These are phyloP conservation scores for Serrognathus titanus DNA, from an alignment of 2,888 invertebrate genomes.

Conservation along the genomic window DNA sequence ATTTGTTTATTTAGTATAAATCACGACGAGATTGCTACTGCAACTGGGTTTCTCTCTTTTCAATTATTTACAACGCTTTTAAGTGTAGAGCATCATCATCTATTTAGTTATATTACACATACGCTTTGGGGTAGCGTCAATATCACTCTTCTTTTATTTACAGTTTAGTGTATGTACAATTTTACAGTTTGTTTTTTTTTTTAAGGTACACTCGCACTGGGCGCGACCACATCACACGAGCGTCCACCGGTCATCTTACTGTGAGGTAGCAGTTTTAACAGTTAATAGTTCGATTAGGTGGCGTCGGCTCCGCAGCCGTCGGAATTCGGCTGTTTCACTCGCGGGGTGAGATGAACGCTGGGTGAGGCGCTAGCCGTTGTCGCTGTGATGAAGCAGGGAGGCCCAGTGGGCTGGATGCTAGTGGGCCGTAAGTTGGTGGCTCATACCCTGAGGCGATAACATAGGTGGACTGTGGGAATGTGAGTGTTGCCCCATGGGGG, in stretches of 20 bases:
- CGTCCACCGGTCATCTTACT: slow-evolving; percentile 19
- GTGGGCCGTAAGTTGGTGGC: slow-evolving; percentile 77
- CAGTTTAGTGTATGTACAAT: slow-evolving; percentile 30
- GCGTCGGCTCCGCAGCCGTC: slow-evolving; percentile 10
- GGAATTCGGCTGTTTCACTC: slow-evolving; percentile 12
- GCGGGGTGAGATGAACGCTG: slow-evolving; percentile 26
- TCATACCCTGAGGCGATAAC: slow-evolving; percentile 75
- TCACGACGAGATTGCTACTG: slow-evolving; percentile 33
- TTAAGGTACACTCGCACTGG: slow-evolving; percentile 35
- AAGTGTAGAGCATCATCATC: slow-evolving; percentile 12
- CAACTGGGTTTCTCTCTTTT: slow-evolving; percentile 28
- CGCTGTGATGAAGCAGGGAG: slow-evolving; percentile 53
- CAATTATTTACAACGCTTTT: slow-evolving; percentile 30
- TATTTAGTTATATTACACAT: slow-evolving; percentile 40
- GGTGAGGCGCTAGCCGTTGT: slow-evolving; percentile 45
- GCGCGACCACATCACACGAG: slow-evolving; percentile 19
- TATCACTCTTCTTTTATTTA: slow-evolving; percentile 45
- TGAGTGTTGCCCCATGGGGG: slow-evolving; percentile 78
- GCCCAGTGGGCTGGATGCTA: slow-evolving; percentile 84
- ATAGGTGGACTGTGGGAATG: slow-evolving; percentile 79
- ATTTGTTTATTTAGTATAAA: slow-evolving; percentile 28
- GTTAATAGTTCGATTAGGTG: slow-evolving; percentile 23
- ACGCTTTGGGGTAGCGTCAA: slow-evolving; percentile 36
- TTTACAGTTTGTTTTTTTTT: slow-evolving; percentile 17
- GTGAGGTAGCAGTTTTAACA: slow-evolving; percentile 31